Evolutionary conservation across 2,113 vertebrate species (phyloP).

Genomic region (Sylvicapra grimmia): DNA sequence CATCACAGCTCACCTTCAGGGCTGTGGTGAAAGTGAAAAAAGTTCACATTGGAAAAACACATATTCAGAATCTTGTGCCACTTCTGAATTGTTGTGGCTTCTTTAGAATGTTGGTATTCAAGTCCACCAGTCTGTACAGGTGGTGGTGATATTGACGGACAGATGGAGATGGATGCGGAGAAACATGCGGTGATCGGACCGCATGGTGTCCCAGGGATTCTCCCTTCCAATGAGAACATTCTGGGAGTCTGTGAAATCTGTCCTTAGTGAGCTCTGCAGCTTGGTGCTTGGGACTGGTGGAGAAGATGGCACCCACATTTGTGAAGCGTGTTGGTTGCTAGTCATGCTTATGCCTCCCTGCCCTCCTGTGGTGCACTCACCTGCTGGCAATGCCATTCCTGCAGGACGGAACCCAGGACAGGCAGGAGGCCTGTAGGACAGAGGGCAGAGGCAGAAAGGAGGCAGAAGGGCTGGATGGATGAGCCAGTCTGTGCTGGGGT

Average conservation of each 20-base stretch:
- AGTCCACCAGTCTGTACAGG: accelerated
- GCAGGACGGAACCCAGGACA: neutral
- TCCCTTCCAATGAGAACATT: neutral
- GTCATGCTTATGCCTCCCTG: no score
- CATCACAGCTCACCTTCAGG: accelerated
- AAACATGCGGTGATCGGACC: neutral
- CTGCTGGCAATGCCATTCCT: neutral
- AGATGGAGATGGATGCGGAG: neutral
- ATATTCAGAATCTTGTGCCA: neutral
- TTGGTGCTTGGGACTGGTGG: neutral
- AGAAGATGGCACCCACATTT: neutral
- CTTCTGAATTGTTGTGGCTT: neutral
- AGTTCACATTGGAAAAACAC: neutral
- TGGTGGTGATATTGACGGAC: neutral
- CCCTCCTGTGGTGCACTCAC: neutral
- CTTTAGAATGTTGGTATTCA: neutral
- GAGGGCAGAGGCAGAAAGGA: neutral
- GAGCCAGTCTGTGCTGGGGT: neutral
- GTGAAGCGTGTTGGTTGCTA: accelerated
- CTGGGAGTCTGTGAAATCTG: neutral
- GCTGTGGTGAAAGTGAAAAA: neutral
- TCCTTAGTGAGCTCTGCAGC: neutral
- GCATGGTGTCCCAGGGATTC: neutral
- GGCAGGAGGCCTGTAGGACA: neutral
- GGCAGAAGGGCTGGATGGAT: neutral